Percentiles rank a stretch among this genome's conserved stretches.
phyloP scores from a whole-genome alignment of 2,113 vertebrate genomes.

The Motacilla tschutschensis region DNA sequence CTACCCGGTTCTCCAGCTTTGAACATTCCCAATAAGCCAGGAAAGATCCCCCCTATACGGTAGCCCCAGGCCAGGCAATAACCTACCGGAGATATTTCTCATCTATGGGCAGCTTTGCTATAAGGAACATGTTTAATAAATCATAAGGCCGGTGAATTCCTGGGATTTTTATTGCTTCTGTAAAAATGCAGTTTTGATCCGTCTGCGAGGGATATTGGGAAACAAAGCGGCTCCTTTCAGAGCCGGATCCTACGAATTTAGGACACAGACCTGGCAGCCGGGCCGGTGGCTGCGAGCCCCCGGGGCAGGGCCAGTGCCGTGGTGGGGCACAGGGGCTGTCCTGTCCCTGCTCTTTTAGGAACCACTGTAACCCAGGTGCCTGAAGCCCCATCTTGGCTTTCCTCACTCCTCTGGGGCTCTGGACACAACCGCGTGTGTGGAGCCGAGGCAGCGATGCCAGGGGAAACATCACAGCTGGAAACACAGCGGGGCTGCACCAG shows the following conservation, averaged over 20 bases:
- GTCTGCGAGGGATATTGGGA: conserved; percentile 31
- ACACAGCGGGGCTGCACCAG: not conserved
- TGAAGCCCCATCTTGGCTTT: not conserved
- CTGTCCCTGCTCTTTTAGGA: not conserved
- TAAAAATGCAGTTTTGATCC: conserved; percentile 58
- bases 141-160: conserved; percentile 67
- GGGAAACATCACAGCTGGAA: conserved; percentile 14
- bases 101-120: conserved; percentile 44
- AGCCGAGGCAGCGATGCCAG: not conserved
- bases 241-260: not conserved
- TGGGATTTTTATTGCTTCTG: conserved; percentile 62
- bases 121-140: conserved; percentile 67
- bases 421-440: not conserved
- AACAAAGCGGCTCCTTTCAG: conserved; percentile 42
- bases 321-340: not conserved
- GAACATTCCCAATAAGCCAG: not conserved
- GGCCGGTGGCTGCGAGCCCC: not conserved
- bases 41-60: conserved; percentile 1
- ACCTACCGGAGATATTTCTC: conserved; percentile 43
- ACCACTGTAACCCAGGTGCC: not conserved
- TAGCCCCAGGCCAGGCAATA: conserved; percentile 34
- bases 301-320: accelerated
- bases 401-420: not conserved
- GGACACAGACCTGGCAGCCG: not conserved
- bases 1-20: not conserved